A percentile compares a stretch with the other conserved stretches of the same genome.
These are phyloP conservation scores for Muscicapa adusta DNA, from an alignment of 2,113 vertebrate genomes.

Conservation along the genomic window DNA sequence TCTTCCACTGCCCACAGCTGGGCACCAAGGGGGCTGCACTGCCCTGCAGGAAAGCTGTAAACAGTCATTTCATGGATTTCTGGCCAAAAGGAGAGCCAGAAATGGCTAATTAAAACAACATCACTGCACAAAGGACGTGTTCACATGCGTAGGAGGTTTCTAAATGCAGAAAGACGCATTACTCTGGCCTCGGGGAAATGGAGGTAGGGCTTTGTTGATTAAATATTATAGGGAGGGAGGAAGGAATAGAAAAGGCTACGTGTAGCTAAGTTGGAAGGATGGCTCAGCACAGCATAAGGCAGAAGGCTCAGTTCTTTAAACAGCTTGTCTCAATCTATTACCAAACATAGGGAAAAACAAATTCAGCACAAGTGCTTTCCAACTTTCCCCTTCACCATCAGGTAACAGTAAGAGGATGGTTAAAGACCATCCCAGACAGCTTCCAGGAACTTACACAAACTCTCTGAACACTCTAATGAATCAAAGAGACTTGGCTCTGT, in stretches of 20 bases:
- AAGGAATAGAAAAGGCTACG: not conserved
- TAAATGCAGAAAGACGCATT: slow-evolving; percentile 57
- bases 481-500: not conserved
- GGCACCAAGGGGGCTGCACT: not conserved
- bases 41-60: not conserved
- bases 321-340: slow-evolving; percentile 47
- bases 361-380: slow-evolving; percentile 26
- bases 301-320: slow-evolving; percentile 50
- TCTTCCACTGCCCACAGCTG: not conserved
- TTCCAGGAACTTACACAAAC: slow-evolving; percentile 28
- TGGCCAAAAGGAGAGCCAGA: not conserved
- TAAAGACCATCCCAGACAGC: slow-evolving; percentile 6
- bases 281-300: not conserved
- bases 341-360: slow-evolving; percentile 35
- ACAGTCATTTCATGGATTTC: not conserved
- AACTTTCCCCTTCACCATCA: slow-evolving; percentile 24
- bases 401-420: not conserved
- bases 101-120: slow-evolving; percentile 49
- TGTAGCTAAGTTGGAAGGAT: not conserved
- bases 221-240: not conserved
- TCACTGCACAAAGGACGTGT: not conserved
- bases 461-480: slow-evolving; percentile 1
- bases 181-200: slow-evolving; percentile 27
- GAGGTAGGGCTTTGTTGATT: slow-evolving; percentile 49
- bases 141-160: slow-evolving; percentile 37